Conservation (phyloP, 2,797 vertebrate genomes). For the Myiotriccus ornatus region DNA sequence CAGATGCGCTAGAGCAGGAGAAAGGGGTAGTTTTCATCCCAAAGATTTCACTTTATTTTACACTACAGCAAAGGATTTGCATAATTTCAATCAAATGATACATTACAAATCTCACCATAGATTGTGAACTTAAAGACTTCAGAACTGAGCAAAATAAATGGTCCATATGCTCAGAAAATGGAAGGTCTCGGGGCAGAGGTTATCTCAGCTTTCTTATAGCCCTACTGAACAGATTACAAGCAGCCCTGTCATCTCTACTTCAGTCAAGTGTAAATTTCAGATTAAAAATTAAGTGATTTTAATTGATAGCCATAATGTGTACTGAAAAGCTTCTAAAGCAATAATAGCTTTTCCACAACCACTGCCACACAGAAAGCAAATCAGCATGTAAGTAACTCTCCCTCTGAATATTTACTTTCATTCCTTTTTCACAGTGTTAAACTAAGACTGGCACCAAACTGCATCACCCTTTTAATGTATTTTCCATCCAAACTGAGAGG, state of each 20-base stretch:
- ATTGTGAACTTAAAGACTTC: neutral
- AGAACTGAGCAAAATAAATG: neutral
- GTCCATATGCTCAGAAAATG: neutral
- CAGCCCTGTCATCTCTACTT: neutral
- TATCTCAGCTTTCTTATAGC: neutral
- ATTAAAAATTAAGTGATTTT: neutral
- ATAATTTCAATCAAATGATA: neutral
- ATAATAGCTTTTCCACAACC: neutral
- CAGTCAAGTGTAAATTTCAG: neutral
- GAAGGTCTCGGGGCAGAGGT: neutral
- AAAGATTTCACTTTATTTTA: neutral
- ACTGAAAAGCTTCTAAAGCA: neutral
- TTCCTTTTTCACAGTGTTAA: neutral
- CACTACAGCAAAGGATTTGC: neutral
- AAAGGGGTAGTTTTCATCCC: neutral
- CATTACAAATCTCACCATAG: neutral
- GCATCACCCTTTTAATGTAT: neutral
- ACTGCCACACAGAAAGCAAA: neutral
- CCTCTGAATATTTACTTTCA: neutral
- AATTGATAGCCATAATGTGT: neutral
- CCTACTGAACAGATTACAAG: neutral
- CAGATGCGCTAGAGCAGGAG: accelerated
- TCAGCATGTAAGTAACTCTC: neutral
- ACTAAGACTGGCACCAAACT: neutral
- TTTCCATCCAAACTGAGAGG: neutral